Percentiles rank a stretch among this genome's conserved stretches.
Evolutionary conservation across 2,113 vertebrate species (phyloP).

Genomic region (Leiothrix lutea): DNA sequence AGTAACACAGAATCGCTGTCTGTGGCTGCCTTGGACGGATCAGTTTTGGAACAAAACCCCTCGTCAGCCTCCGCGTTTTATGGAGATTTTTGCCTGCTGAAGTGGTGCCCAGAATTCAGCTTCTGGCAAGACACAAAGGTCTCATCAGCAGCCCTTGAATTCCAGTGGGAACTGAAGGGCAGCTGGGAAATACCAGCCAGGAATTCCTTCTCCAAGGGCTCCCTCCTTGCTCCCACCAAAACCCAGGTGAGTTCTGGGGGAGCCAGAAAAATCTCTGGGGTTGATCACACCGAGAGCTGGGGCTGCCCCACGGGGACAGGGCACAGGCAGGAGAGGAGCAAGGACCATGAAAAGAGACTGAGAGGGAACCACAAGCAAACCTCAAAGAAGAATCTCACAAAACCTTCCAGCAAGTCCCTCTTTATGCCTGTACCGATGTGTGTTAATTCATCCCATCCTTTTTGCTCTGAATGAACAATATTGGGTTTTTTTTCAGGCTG

Average conservation of each 20-base stretch:
- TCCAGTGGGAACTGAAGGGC: neutral
- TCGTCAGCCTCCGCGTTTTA: neutral
- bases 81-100: neutral
- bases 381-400: neutral
- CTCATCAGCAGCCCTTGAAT: neutral
- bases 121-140: neutral
- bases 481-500: neutral
- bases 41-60: neutral
- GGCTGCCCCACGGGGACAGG: neutral
- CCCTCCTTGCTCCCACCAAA: neutral
- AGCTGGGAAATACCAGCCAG: neutral
- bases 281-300: rapidly evolving
- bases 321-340: neutral
- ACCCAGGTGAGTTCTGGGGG: neutral
- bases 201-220: neutral
- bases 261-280: neutral
- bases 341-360: rapidly evolving
- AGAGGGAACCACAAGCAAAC: neutral
- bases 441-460: rapidly evolving
- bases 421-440: neutral
- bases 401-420: neutral
- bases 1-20: neutral
- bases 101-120: neutral
- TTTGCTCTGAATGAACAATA: neutral
- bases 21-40: neutral